Evolutionary conservation across 2,888 invertebrate genomes (phyloP).

Genomic region (Drosophila hawaiiensis): DNA sequence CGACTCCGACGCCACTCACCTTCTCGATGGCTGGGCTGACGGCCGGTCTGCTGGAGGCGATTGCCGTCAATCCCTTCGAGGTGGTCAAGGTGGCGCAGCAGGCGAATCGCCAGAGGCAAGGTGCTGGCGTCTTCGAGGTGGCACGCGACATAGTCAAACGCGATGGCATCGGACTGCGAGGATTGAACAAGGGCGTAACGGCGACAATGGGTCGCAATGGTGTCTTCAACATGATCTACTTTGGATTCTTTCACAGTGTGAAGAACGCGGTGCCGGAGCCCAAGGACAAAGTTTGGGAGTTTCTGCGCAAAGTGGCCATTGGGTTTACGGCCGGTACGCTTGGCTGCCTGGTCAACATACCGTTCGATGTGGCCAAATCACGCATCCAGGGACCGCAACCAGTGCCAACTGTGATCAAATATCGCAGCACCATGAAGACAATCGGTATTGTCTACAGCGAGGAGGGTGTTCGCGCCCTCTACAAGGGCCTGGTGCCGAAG

Average conservation of each 20-base stretch:
- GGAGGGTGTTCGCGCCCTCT: conserved; percentile 95
- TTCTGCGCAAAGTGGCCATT: conserved; percentile 91
- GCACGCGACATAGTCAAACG: conserved; percentile 92
- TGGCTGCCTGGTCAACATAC: conserved; percentile 95
- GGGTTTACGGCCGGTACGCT: conserved; percentile 95
- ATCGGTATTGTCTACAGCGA: conserved; percentile 91
- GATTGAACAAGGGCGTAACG: conserved; percentile 94
- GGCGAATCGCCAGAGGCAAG: conserved; percentile 88
- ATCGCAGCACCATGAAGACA: conserved; percentile 90
- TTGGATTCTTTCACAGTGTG: conserved; percentile 97
- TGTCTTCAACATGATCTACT: conserved; percentile 96
- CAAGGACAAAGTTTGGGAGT: conserved; percentile 89
- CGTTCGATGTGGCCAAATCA: conserved; percentile 98
- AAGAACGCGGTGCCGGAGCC: conserved; percentile 90
- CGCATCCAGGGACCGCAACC: conserved; percentile 98
- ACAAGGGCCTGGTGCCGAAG: conserved; percentile 96
- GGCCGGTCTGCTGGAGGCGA: conserved; percentile 96
- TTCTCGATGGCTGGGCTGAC: conserved; percentile 95
- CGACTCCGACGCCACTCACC: conserved; percentile 92
- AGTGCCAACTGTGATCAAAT: conserved; percentile 89
- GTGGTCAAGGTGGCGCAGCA: conserved; percentile 97
- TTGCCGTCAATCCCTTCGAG: conserved; percentile 97
- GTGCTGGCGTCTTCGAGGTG: conserved; percentile 91
- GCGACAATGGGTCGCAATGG: conserved; percentile 96
- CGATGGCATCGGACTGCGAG: conserved; percentile 91